Evolutionary conservation across 2,888 invertebrate species (phyloP).

Genomic region (Baccha elongata): DNA sequence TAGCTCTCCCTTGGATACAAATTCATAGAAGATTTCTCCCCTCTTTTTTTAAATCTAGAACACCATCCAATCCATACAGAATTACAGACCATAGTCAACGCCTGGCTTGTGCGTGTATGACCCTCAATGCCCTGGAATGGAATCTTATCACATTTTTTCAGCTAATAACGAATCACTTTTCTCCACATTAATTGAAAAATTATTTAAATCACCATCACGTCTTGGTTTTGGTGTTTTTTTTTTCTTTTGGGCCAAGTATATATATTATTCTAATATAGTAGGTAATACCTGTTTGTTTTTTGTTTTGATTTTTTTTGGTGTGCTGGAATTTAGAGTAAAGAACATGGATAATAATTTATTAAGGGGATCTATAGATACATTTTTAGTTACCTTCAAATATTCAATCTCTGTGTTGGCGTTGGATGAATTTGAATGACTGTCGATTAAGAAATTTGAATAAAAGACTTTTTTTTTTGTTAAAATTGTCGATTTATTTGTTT

Average conservation of each 20-base stretch:
- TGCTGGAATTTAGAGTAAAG: constrained; percentile 52
- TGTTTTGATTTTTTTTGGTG: background rate
- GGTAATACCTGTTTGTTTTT: constrained; percentile 59
- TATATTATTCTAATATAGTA: constrained; percentile 45
- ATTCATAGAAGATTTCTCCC: constrained; percentile 33
- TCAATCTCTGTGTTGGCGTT: constrained; percentile 32
- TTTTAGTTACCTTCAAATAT: constrained; percentile 9
- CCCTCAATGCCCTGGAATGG: constrained; percentile 61
- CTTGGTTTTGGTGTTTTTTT: constrained; percentile 19
- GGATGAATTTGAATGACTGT: constrained; percentile 63
- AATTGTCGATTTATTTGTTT: constrained; percentile 55
- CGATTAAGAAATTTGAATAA: constrained; percentile 56
- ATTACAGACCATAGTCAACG: constrained; percentile 10
- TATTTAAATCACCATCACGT: constrained; percentile 73
- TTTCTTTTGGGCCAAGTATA: constrained; percentile 20
- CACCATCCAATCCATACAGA: background rate
- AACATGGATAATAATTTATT: constrained; percentile 59
- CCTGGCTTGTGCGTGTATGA: constrained; percentile 57
- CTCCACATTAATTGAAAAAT: constrained; percentile 72
- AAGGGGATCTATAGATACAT: constrained; percentile 57
- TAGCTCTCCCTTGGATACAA: background rate
- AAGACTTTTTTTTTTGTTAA: constrained; percentile 42
- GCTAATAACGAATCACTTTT: constrained; percentile 73
- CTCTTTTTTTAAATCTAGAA: constrained; percentile 16
- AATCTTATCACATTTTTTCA: constrained; percentile 71